phyloP scores from a whole-genome alignment of 2,797 vertebrate species.

The Dermochelys coriacea region DNA sequence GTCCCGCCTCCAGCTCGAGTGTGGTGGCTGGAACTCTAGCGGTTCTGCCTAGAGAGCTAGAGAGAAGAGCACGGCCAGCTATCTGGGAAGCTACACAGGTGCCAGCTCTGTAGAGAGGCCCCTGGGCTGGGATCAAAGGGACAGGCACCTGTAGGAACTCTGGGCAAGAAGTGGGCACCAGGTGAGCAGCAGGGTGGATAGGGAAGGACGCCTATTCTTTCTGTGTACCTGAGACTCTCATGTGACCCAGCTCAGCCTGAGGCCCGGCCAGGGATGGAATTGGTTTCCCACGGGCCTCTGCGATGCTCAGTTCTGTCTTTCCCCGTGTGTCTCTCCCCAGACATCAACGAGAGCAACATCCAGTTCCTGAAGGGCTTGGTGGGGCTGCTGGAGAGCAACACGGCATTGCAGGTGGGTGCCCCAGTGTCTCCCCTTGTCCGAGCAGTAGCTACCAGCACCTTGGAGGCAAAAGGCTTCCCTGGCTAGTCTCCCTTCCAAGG shows the following conservation, averaged over 20 bases:
- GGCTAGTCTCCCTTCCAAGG: neutral
- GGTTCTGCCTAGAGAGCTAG: neutral
- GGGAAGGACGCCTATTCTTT: neutral
- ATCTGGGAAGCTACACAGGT: neutral
- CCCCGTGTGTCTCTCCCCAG: neutral
- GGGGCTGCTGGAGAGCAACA: constrained; percentile 23
- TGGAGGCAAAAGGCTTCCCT: neutral
- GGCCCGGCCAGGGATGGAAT: neutral
- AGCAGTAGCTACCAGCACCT: neutral
- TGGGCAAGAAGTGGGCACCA: neutral
- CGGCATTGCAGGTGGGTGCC: neutral
- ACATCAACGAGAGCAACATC: constrained; percentile 12
- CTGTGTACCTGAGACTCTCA: neutral
- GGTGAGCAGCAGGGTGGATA: neutral
- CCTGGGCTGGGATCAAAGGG: neutral
- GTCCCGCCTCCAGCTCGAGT: neutral
- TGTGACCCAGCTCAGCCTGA: neutral
- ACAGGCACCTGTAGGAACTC: neutral
- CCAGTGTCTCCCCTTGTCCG: neutral
- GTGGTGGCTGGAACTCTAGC: neutral
- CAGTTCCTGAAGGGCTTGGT: constrained; percentile 43
- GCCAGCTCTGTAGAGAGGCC: neutral
- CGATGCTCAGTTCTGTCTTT: neutral
- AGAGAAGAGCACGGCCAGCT: neutral
- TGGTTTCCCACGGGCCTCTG: neutral